Evolutionary conservation across 2,797 vertebrate genomes (phyloP).

Genomic region (Balearica regulorum): DNA sequence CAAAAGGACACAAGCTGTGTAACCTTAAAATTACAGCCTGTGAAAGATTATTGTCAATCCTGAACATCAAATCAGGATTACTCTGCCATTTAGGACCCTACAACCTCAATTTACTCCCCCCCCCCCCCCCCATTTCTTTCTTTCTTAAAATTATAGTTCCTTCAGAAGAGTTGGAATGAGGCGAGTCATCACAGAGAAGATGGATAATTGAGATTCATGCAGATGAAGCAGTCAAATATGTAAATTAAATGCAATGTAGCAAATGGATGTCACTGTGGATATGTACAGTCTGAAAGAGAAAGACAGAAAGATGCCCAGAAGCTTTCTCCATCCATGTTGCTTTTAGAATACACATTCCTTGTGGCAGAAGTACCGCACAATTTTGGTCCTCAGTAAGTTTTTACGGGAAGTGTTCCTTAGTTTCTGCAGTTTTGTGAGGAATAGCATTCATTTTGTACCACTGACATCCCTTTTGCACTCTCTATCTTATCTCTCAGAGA

Average conservation of each 20-base stretch:
- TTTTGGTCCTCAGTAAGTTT: slow-evolving; percentile 50
- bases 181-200: not conserved
- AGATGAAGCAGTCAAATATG: slow-evolving; percentile 35
- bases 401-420: not conserved
- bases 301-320: not conserved
- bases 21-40: not conserved
- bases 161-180: not conserved
- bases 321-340: not conserved
- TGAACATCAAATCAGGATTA: not conserved
- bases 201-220: slow-evolving; percentile 7
- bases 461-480: not conserved
- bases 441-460: not conserved
- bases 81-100: not conserved
- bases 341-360: slow-evolving; percentile 19
- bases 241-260: slow-evolving; percentile 15
- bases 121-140: rapidly evolving
- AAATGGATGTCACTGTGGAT: not conserved
- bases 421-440: not conserved
- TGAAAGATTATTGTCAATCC: not conserved
- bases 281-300: not conserved
- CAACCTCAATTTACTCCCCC: not conserved
- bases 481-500: not conserved
- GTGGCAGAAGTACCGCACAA: not conserved
- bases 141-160: not conserved
- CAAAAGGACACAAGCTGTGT: not conserved